Evolutionary conservation across 1,140 invertebrate species (phyloP).

Genomic region (Pogonognathellus flavescens): DNA sequence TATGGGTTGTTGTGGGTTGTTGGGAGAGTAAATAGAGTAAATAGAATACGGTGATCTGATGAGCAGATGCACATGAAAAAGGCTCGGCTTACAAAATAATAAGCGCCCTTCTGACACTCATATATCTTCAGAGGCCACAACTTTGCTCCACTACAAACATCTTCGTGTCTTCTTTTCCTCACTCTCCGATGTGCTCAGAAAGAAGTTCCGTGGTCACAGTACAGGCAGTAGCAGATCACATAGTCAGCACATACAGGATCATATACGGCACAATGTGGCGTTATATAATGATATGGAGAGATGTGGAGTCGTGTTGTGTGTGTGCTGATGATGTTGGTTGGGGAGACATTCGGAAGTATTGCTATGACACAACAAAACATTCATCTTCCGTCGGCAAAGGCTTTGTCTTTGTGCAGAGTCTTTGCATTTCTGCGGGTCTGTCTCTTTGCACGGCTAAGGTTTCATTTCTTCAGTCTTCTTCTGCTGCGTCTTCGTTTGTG

Average conservation of each 20-base stretch:
- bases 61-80: constrained; percentile 53
- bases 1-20: not conserved
- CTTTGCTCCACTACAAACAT: constrained; percentile 11
- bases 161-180: constrained; percentile 29
- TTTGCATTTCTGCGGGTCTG: constrained; percentile 20
- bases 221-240: no score
- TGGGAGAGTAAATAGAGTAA: constrained; percentile 14
- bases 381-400: not conserved
- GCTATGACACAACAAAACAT: not conserved
- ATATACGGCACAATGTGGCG: no score
- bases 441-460: not conserved
- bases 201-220: no score
- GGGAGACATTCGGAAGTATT: not conserved
- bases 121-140: constrained; percentile 31
- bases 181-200: no score
- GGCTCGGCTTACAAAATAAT: constrained; percentile 54
- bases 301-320: no score
- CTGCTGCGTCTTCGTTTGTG: no score
- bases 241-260: no score
- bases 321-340: no score
- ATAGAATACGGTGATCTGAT: constrained; percentile 28
- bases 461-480: constrained; percentile 5
- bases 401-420: not conserved
- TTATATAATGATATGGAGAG: no score
- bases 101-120: constrained; percentile 55